Base-by-base conservation (phyloP, 2,797 vertebrate species). In the Anguilla pacifica region DNA sequence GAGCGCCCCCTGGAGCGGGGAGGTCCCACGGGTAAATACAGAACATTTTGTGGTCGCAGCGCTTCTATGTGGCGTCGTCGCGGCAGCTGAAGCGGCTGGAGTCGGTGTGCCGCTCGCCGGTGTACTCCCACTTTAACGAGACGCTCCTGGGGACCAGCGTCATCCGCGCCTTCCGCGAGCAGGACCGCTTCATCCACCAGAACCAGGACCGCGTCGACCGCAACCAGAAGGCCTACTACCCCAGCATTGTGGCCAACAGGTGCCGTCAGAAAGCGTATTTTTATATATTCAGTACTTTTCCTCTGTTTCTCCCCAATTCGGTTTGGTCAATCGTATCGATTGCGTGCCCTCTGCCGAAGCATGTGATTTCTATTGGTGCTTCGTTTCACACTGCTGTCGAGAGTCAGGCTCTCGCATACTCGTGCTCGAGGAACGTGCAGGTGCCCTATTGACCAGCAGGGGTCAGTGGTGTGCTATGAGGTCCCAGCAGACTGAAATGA, bases 91-190 rank as follows among this genome's bases (percentile, higher is more conserved):
- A 98, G 91, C 97, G 98, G 2, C 95, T 99, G 0, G 98, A 99
- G 91, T 99, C 98, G 0, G 97, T 99, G 89, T 98, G 97, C 90
- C 97, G 98, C 0, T 99, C 98, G 0, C 98, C 98, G 0, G 96
- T 99, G 0, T 99, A 99, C 91, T 98, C 97, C 0, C 98, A 99
- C 94, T 99, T 99, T 93, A 99, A 94, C 0, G 98, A 99, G 93
- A 99, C 98, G 0, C 93, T 99, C 49, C 95, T 99, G 94, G 98
- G 98, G 0, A 97, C 97, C 88, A 98, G 97, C 0, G 97, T 99
- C 85, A 99, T 99, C 91, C 95, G 98, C 0, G 98, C 98, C 86
- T 99, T 99, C 0, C 94, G 95, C 19, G 97, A 98, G 83, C 97
- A 99, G 94, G 89, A 95, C 0, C 97, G 97, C 17, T 99, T 99